Evolutionary conservation across 2,888 invertebrate genomes (phyloP).

Genomic region (Digitonthophagus gazella): DNA sequence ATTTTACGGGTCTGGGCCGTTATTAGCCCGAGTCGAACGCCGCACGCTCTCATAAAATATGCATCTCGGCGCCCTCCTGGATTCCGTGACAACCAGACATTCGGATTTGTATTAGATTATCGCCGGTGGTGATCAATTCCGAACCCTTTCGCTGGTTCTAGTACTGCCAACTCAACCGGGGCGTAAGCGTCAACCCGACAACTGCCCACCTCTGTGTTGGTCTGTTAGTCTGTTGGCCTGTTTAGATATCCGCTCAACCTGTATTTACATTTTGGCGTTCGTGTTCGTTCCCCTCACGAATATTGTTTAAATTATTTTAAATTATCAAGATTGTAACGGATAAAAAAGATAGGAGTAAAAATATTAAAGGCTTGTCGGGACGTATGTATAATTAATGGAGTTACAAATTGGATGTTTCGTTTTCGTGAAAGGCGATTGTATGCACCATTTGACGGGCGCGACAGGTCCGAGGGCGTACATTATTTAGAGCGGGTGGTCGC

Average conservation of each 20-base stretch:
- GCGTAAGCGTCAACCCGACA: background rate
- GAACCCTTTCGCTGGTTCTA: conserved; percentile 19
- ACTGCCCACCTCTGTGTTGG: background rate
- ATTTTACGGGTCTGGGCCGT: conserved; percentile 38
- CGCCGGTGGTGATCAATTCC: conserved; percentile 23
- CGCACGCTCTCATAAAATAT: conserved; percentile 43
- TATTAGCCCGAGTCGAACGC: conserved; percentile 38
- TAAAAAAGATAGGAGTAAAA: too few species aligned
- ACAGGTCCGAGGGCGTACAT: conserved; percentile 1
- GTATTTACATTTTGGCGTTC: background rate
- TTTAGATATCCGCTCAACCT: background rate
- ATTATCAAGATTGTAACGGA: too few species aligned
- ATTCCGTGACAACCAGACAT: conserved; percentile 36
- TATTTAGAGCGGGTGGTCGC: background rate
- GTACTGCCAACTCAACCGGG: background rate
- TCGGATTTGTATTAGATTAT: conserved; percentile 35
- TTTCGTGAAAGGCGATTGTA: conserved; percentile 1
- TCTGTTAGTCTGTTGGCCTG: background rate
- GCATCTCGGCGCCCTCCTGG: conserved; percentile 30
- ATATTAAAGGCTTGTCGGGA: too few species aligned
- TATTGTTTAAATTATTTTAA: too few species aligned
- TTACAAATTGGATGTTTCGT: conserved; percentile 11
- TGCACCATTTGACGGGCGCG: conserved; percentile 3
- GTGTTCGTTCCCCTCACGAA: background rate
- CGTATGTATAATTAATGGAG: background rate